A percentile compares a stretch with the other conserved stretches of the same genome.
phyloP scores from a whole-genome alignment of 2,888 invertebrate species.

The Oegoconia quadripuncta region DNA sequence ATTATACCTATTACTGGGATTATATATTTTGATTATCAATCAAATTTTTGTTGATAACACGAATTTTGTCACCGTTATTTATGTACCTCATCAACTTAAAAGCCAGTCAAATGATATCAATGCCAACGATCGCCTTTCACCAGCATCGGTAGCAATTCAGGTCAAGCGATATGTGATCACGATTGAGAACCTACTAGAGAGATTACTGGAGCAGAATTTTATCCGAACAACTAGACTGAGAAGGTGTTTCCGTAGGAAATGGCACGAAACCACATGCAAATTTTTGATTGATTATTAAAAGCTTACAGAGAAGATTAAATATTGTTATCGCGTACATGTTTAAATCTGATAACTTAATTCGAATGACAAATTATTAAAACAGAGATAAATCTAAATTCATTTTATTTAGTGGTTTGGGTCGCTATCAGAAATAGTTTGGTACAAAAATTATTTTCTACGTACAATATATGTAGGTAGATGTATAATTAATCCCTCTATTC shows the following conservation, averaged over 20 bases:
- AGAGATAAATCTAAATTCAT: no score
- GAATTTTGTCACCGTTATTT: slow-evolving; percentile 7
- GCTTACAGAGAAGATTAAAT: slow-evolving; percentile 6
- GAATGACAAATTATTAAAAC: no score
- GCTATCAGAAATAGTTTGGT: no score
- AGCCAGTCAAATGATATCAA: slow-evolving; percentile 24
- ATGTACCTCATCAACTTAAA: slow-evolving; percentile 11
- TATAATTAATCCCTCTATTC: no score
- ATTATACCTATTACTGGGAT: no score
- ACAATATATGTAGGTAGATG: no score
- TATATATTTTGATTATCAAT: no score
- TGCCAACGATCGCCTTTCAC: slow-evolving; percentile 52
- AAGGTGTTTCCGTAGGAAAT: slow-evolving; percentile 58
- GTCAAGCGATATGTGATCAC: slow-evolving; percentile 67
- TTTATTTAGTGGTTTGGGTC: no score
- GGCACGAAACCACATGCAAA: slow-evolving; percentile 51
- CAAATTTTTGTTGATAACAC: slow-evolving; percentile 9
- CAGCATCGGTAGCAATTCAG: slow-evolving; percentile 52
- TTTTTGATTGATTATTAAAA: slow-evolving; percentile 43
- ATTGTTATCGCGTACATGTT: no score
- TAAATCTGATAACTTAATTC: no score
- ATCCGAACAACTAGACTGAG: slow-evolving; percentile 66
- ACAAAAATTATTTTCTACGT: no score
- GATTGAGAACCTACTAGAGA: slow-evolving; percentile 45
- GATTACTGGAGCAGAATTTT: slow-evolving; percentile 69